Conservation (phyloP, 1,140 invertebrate genomes). For the Ditylenchus dipsaci region DNA sequence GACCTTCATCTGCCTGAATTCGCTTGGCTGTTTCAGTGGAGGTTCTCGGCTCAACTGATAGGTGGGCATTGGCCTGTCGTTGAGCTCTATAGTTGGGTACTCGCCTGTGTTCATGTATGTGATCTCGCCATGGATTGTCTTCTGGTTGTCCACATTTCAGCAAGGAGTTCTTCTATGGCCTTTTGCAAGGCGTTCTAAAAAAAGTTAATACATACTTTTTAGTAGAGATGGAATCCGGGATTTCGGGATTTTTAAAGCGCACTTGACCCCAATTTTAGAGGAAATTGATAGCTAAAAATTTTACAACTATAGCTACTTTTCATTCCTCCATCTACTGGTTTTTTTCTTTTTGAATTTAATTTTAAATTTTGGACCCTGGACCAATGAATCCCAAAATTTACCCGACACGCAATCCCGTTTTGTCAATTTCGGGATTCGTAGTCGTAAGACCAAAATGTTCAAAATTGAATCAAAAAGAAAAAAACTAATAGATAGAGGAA, state of each 20-base stretch:
- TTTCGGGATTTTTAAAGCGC: neutral
- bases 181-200: constrained; percentile 32
- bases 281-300: constrained; percentile 17
- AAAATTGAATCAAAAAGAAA: too few species aligned
- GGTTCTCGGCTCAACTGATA: constrained; percentile 27
- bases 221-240: constrained; percentile 6
- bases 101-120: constrained; percentile 38
- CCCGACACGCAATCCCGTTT: too few species aligned
- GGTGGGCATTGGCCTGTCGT: constrained; percentile 21
- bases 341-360: too few species aligned
- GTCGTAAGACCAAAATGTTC: too few species aligned
- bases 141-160: constrained; percentile 36
- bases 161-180: constrained; percentile 30
- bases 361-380: too few species aligned
- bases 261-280: neutral
- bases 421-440: too few species aligned
- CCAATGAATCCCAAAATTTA: too few species aligned
- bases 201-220: neutral
- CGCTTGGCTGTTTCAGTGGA: neutral
- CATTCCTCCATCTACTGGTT: too few species aligned
- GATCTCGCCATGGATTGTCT: constrained; percentile 33
- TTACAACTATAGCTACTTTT: too few species aligned
- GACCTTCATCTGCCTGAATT: neutral
- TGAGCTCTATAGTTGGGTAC: constrained; percentile 35
- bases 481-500: too few species aligned